Base-by-base conservation (phyloP, 2,797 vertebrate genomes). In the Macroramphosus scolopax region DNA sequence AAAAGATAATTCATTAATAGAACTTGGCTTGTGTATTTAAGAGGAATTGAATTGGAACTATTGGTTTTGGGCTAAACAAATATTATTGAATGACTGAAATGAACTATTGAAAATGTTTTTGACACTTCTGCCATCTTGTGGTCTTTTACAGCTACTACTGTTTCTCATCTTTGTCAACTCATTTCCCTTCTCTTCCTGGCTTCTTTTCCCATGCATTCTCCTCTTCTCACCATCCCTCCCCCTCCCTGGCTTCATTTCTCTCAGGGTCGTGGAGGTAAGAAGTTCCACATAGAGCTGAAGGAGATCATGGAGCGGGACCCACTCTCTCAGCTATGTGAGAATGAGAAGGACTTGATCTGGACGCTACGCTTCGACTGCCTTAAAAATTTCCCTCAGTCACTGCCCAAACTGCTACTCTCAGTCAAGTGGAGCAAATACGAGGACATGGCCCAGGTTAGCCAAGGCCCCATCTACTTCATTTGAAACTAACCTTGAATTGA, bases 341-440 rank as follows among this genome's bases (percentile, higher is more conserved):
- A 99, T 53, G 97, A 98, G 85, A 99, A 97, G 86, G 97, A 99
- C 80, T 88, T 98, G 53, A 97, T 99, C 68, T 99, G 97, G 97
- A 98, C 94, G 51, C 89, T 99, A 75, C 90, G 97, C 28, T 86
- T 92, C 1, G 97, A 99, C 87, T 98, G 97, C 51, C 75, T 87
- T 45, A 94, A 98, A 51, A 97, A 92, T 62, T 97, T 99, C 46
- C 95, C 96, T 51, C 93, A 97, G 80, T 97, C 94, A 0, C 75
- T 99, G 63, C 95, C 97, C 29, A 99, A 99, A 78, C 89, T 99
- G 65, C 89, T 98, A 49, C 90, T 99, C 14, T 98, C 97, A 0
- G 93, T 98, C 47, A 99, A 99, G 69, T 99, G 97, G 97, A 95
- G 93, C 89, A 99, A 98, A 84, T 94, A 98, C 44, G 97, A 99